Conservation (phyloP, 2,888 invertebrate species). For the Apotomis capreana region DNA sequence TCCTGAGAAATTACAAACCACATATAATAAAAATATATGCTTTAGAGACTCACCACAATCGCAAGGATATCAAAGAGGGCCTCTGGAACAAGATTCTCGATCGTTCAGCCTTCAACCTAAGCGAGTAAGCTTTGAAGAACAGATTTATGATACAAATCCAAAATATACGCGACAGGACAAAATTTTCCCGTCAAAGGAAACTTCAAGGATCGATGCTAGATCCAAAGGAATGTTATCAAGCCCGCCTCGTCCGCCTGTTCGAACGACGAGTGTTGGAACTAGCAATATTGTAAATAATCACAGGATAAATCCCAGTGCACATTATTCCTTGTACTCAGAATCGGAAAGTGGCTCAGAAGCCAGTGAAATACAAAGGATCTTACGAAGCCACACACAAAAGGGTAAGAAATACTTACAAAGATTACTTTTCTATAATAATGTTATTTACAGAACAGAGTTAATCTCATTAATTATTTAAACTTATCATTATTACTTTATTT, state of each 20-base stretch:
- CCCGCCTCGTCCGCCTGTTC: conserved; percentile 68
- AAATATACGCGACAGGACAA: neutral
- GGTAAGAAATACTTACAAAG: conserved; percentile 46
- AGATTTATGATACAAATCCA: conserved; percentile 14
- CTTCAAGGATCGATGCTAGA: conserved; percentile 47
- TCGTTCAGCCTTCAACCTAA: conserved; percentile 55
- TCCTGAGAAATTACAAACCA: conserved; percentile 58
- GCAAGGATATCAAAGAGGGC: conserved; percentile 55
- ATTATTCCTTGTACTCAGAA: conserved; percentile 76
- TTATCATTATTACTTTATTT: no score
- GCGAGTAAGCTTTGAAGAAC: conserved; percentile 67
- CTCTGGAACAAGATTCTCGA: conserved; percentile 51
- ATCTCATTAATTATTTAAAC: no score
- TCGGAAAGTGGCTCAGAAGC: conserved; percentile 89
- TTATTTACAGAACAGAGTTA: no score
- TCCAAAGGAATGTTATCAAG: conserved; percentile 45
- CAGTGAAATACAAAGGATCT: conserved; percentile 87
- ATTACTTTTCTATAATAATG: neutral
- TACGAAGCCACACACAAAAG: conserved; percentile 63
- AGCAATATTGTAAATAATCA: conserved; percentile 53
- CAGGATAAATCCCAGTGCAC: conserved; percentile 50
- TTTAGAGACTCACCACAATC: conserved; percentile 49
- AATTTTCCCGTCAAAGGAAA: neutral
- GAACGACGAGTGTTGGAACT: conserved; percentile 68
- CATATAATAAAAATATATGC: conserved; percentile 48